These are phyloP conservation scores for Adelphocoris suturalis DNA, from an alignment of 2,888 invertebrate species.

Conservation along the genomic window DNA sequence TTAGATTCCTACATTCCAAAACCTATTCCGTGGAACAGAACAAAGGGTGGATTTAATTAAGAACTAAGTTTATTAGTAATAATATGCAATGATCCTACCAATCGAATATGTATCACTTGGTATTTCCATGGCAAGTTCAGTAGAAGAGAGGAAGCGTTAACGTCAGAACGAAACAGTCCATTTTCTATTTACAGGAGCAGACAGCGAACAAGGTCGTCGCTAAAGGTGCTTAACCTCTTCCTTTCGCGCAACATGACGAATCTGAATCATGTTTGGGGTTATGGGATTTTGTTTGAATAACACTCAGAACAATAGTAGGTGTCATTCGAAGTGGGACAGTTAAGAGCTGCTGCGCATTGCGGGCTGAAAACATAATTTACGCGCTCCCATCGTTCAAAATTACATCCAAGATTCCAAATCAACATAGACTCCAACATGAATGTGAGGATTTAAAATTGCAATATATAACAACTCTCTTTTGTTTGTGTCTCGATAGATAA, in stretches of 20 bases:
- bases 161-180: constrained; percentile 22
- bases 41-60: too few relatives aligned
- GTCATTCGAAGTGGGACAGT: constrained; percentile 52
- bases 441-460: too few relatives aligned
- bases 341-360: neutral
- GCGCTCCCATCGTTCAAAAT: neutral
- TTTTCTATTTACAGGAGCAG: constrained; percentile 50
- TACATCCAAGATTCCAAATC: too few relatives aligned
- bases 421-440: too few relatives aligned
- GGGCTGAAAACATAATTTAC: constrained; percentile 5
- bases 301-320: constrained; percentile 47
- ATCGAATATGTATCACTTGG: too few relatives aligned
- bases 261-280: constrained; percentile 45
- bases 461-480: too few relatives aligned
- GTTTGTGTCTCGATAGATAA: too few relatives aligned
- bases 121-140: neutral
- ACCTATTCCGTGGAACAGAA: too few relatives aligned
- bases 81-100: too few relatives aligned
- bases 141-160: constrained; percentile 8
- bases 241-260: neutral
- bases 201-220: constrained; percentile 43
- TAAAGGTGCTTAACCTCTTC: constrained; percentile 56
- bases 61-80: too few relatives aligned
- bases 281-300: constrained; percentile 43
- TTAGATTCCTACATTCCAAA: too few relatives aligned